Base-by-base conservation (phyloP, 2,797 vertebrate genomes). In the Geotria australis region DNA sequence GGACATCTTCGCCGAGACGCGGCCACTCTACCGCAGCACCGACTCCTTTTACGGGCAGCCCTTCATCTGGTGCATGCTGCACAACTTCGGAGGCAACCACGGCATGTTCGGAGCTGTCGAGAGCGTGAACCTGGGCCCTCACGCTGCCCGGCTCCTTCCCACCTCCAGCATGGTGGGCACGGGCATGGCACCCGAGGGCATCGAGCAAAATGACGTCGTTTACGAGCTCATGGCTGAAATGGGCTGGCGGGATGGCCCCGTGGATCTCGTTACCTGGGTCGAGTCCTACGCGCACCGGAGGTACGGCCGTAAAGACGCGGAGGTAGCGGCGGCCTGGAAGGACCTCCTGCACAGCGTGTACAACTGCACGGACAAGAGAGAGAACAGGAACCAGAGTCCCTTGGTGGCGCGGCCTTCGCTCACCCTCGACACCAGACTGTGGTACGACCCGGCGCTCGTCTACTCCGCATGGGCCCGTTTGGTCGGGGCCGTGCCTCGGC, bases 11-110 rank as follows among this genome's bases (percentile, higher is more conserved):
- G 86, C 89, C 0, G 89, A 98, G 67, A 77, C 74, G 2, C 74
- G 71, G 61, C 83, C 89, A 0, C 68, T 78, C 46, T 94, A 80
- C 64, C 65, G 65, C 12, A 76, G 67, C 66, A 95, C 88, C 0
- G 63, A 79, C 48, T 98, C 89, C 58, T 96, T 98, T 70, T 85
- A 78, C 0, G 89, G 89, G 11, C 89, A 98, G 66, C 89, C 88
- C 8, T 98, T 95, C 66, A 91, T 98, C 69, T 98, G 89, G 89
- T 98, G 89, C 67, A 94, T 98, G 86, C 72, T 98, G 61, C 80
- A 98, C 57, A 95, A 95, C 73, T 98, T 98, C 0, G 88, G 89
- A 1, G 89, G 88, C 46, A 98, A 91, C 65, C 82, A 72, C 0
- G 89, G 89, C 13, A 73, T 95, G 58, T 95, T 81, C 1, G 89